Evolutionary conservation across 2,113 vertebrate genomes (phyloP).

Genomic region (Calonectris borealis): DNA sequence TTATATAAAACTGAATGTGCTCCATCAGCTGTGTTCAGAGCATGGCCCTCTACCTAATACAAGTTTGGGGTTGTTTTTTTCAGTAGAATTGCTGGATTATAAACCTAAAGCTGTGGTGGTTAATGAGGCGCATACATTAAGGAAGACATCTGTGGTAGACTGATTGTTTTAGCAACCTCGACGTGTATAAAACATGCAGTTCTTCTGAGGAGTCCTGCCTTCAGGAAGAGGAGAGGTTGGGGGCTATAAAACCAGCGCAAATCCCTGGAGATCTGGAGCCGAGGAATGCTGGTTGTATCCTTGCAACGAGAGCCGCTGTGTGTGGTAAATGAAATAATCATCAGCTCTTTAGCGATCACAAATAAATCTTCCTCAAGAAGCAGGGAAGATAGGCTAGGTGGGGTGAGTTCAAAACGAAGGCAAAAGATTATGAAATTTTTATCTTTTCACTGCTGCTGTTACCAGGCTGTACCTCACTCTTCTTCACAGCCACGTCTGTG

Average conservation of each 20-base stretch:
- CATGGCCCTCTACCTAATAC: background rate
- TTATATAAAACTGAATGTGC: background rate
- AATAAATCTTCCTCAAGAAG: background rate
- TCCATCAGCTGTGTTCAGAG: background rate
- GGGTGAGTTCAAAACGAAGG: background rate
- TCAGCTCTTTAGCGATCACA: background rate
- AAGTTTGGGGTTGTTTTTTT: background rate
- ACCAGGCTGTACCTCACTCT: background rate
- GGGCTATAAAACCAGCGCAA: background rate
- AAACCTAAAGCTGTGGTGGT: background rate
- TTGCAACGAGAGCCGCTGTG: background rate
- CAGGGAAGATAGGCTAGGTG: background rate
- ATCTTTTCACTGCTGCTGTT: background rate
- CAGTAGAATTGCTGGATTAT: background rate
- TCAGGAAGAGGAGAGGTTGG: background rate
- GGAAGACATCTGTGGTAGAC: background rate
- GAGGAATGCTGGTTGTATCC: background rate
- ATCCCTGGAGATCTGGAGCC: background rate
- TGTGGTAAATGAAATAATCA: background rate
- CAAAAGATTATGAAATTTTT: background rate
- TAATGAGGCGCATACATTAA: background rate
- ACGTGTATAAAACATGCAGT: background rate
- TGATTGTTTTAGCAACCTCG: background rate
- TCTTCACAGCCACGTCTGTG: background rate
- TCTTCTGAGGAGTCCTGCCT: background rate